phyloP scores from a whole-genome alignment of 2,797 vertebrate species.

The Pseudotriccus pelzelni region DNA sequence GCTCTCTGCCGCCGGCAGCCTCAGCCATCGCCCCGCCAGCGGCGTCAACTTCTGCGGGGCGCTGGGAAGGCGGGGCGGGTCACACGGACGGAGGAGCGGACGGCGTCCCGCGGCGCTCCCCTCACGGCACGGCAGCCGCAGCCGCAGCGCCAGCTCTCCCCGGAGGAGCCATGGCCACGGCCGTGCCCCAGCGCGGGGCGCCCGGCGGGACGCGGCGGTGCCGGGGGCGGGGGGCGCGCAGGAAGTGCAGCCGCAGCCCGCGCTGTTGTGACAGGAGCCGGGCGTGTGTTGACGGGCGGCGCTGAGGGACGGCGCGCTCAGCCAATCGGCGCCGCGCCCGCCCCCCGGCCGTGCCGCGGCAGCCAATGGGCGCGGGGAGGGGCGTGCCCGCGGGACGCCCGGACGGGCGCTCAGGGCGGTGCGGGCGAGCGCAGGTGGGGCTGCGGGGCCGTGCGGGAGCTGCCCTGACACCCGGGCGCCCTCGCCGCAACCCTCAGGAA shows the following conservation, averaged over 20 bases:
- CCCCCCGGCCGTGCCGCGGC: not conserved
- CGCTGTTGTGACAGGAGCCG: conserved; percentile 65
- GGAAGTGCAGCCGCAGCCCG: not conserved
- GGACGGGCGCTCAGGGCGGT: conserved; percentile 5
- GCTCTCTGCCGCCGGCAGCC: conserved; percentile 49
- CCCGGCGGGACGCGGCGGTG: not conserved
- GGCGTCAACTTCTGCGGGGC: not conserved
- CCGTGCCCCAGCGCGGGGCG: not conserved
- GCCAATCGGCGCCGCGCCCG: conserved; percentile 44
- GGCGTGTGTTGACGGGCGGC: conserved; percentile 72
- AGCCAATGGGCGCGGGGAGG: conserved; percentile 47
- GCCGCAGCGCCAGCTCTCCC: conserved; percentile 17
- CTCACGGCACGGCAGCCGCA: not conserved
- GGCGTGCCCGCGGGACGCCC: conserved; percentile 54
- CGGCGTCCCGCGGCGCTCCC: not conserved
- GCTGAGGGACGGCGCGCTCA: conserved; percentile 49
- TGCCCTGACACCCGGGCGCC: rapidly evolving
- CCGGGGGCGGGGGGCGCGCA: not conserved
- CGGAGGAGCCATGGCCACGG: conserved; percentile 15
- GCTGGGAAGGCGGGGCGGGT: not conserved
- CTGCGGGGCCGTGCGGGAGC: not conserved
- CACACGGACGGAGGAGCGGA: not conserved
- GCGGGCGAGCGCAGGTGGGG: not conserved
- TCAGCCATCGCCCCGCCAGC: conserved; percentile 62
- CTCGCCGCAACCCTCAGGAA: rapidly evolving